These are phyloP conservation scores for Triplophysa dalaica DNA, from an alignment of 2,113 vertebrate species.

Conservation along the genomic window DNA sequence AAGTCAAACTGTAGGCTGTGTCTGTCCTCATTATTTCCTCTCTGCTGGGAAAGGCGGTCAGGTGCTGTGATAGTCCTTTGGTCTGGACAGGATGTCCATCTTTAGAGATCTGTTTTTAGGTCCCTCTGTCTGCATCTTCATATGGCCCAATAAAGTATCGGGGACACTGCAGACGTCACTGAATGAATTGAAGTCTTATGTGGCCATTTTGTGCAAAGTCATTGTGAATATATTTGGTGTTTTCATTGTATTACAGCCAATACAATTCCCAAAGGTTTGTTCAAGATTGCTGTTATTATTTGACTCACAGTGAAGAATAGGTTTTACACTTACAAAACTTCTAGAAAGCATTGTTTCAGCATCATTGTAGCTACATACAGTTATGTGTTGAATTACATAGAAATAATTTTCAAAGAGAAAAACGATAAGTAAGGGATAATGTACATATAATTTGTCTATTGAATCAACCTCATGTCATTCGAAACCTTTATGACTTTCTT, in stretches of 20 bases:
- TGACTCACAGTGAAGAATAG: background rate
- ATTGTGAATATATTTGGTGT: no score
- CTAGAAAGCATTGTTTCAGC: background rate
- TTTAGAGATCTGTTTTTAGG: background rate
- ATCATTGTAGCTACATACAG: background rate
- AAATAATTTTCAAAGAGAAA: no score
- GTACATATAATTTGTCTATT: no score
- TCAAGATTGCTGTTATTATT: no score
- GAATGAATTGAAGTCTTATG: background rate
- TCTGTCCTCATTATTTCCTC: background rate
- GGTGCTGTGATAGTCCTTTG: background rate
- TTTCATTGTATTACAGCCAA: no score
- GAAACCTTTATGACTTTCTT: no score
- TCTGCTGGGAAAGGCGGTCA: conserved; percentile 24
- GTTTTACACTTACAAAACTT: background rate
- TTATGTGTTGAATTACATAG: no score
- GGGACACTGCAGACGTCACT: no score
- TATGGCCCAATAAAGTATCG: background rate
- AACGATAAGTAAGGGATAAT: no score
- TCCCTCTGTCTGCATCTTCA: background rate
- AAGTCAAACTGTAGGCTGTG: conserved; percentile 6
- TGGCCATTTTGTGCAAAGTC: background rate
- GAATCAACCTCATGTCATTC: no score
- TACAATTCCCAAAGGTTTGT: no score
- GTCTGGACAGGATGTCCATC: conserved; percentile 16